Base-by-base conservation (phyloP, 1,140 invertebrate genomes). In the Nephila pilipes region DNA sequence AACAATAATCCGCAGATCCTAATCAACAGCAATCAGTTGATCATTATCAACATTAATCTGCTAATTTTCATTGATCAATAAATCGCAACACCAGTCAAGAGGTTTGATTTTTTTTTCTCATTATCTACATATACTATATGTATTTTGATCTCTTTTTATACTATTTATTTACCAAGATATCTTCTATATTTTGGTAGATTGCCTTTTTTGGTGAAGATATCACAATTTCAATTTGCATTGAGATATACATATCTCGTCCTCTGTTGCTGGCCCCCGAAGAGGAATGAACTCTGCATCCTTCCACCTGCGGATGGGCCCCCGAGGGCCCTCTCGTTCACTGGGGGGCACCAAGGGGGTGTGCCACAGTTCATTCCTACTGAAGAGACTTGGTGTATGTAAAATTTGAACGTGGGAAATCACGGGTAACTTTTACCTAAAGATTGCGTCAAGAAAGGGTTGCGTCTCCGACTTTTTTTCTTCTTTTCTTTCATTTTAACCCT, bases 201-300 rank as follows among this genome's bases (percentile, higher is more conserved):
- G n/a, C n/a, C n/a, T n/a, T n/a, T n/a, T n/a, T n/a, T n/a, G n/a
- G n/a, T n/a, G n/a, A n/a, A n/a, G n/a, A n/a, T n/a, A n/a, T n/a
- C n/a, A n/a, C n/a, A n/a, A 55, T n/a, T 14, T 12, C 38, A n/a
- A 2, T 46, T 29, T 32, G 14, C 69, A 75, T 32, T 18, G 69
- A 6, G 29, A 32, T 18, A 29, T 22, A 83, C 80, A 54, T 83
- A 83, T 25, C 54, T 55, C 54, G 46, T 2, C 57, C 29, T 87
- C 18, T 87, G 22, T 32, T 20, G 29, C 12, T 6, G 29, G 46
- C 29, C 46, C 85, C 55, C 29, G 36, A 25, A 57, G 89, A 25
- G 55, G 89, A 91, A 91, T 91, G 89, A 91, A 91, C 89, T 83
- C 79, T 38, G 89, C 54, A 91, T 91, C 89, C 89, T 91, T 91